These are phyloP conservation scores for Prochilodus magdalenae DNA, from an alignment of 2,113 vertebrate species.

Conservation along the genomic window DNA sequence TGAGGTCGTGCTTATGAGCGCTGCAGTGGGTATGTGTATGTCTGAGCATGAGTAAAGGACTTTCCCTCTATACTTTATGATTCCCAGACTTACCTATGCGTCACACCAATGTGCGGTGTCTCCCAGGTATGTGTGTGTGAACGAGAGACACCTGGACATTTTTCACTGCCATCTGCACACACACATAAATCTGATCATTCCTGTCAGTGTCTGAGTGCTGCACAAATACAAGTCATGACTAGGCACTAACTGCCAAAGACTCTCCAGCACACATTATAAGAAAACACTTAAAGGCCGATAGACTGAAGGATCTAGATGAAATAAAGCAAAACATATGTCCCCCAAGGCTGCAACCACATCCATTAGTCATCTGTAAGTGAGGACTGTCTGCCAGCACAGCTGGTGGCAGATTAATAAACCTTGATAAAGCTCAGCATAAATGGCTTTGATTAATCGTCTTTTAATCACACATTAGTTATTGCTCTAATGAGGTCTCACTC, in stretches of 20 bases:
- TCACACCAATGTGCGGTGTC: constrained; percentile 33
- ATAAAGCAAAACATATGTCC: not conserved
- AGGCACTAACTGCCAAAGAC: constrained; percentile 35
- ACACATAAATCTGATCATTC: constrained; percentile 47
- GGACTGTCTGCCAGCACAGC: constrained; percentile 5
- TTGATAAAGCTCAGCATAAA: not conserved
- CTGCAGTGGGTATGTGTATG: constrained; percentile 21
- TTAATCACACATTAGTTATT: not conserved
- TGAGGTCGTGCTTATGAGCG: constrained; percentile 20
- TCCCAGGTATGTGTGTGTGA: constrained; percentile 44
- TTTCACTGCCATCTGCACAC: constrained; percentile 45
- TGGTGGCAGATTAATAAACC: not conserved
- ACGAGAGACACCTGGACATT: constrained; percentile 36
- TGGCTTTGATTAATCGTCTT: not conserved
- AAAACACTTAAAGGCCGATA: not conserved
- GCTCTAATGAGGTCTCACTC: constrained; percentile 1
- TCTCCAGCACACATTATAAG: constrained; percentile 29
- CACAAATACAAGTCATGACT: constrained; percentile 44
- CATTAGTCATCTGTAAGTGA: not conserved
- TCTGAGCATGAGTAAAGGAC: constrained; percentile 33
- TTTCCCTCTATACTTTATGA: constrained; percentile 27
- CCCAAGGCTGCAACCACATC: not conserved
- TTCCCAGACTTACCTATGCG: constrained; percentile 45
- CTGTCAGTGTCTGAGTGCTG: constrained; percentile 40
- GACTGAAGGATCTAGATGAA: not conserved